Percentiles rank a stretch among this genome's conserved stretches.
Evolutionary conservation across 1,140 invertebrate genomes (phyloP).

Genomic region (Araneus ventricosus): DNA sequence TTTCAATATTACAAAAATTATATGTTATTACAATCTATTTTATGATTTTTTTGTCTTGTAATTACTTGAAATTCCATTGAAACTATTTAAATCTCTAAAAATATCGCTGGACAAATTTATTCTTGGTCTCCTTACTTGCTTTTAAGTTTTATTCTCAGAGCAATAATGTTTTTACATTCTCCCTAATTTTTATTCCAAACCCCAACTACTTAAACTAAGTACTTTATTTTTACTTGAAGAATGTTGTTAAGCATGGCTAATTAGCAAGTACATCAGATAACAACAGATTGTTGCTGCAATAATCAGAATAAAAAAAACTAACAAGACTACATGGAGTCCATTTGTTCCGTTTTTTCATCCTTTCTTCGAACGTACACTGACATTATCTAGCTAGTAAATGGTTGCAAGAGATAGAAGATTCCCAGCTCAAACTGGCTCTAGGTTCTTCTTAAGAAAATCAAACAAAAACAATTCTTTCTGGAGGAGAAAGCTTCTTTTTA

Average conservation of each 20-base stretch:
- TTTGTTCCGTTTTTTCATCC: not conserved
- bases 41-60: no score
- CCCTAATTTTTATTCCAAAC: not conserved
- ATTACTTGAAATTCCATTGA: no score
- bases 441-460: not conserved
- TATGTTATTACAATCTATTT: no score
- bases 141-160: no score
- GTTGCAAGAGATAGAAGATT: not conserved
- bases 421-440: not conserved
- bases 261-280: not conserved
- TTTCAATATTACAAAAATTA: no score
- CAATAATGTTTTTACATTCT: no score
- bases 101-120: no score
- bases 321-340: not conserved
- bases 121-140: no score
- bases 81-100: no score
- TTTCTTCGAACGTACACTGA: not conserved
- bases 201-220: not conserved
- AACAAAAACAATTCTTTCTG: constrained; percentile 26
- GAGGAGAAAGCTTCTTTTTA: constrained; percentile 5
- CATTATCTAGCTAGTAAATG: constrained; percentile 36
- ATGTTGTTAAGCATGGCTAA: not conserved
- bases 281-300: constrained; percentile 10
- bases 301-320: not conserved
- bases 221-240: not conserved